Conservation (phyloP, 2,113 vertebrate species). For the Orycteropus afer region DNA sequence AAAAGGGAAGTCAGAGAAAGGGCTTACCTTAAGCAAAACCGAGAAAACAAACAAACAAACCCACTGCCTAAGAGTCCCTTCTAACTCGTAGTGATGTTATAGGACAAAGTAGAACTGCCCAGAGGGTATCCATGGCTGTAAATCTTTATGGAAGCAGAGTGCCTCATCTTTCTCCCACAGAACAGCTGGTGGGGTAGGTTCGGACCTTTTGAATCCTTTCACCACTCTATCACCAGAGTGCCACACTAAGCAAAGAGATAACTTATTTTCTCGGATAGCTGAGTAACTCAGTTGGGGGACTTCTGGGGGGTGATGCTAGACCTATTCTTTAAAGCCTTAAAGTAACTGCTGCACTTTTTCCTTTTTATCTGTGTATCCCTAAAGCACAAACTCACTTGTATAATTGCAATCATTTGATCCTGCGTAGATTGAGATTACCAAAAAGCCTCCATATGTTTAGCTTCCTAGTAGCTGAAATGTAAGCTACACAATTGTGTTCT, state of each 20-base stretch:
- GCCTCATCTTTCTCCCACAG: no score
- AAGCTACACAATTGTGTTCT: accelerated
- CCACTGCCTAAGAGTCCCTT: no score
- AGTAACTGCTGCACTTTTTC: background rate
- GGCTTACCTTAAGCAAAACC: background rate
- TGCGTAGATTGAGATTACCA: background rate
- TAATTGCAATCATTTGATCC: background rate
- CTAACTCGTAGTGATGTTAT: no score
- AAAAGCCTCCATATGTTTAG: background rate
- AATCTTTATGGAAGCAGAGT: no score
- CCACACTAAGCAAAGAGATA: background rate
- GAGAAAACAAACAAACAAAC: no score
- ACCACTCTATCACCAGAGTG: no score
- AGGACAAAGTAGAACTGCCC: no score
- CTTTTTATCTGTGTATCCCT: background rate
- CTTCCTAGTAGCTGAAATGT: background rate
- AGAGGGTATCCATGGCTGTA: no score
- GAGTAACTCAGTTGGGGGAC: background rate
- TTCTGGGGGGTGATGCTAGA: background rate
- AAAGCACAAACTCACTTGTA: background rate
- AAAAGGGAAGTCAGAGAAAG: background rate
- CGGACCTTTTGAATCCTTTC: no score
- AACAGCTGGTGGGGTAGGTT: no score
- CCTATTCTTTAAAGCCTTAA: background rate
- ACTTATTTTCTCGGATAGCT: background rate